phyloP scores from a whole-genome alignment of 2,113 vertebrate genomes.

The Dendrocopos noguchii region DNA sequence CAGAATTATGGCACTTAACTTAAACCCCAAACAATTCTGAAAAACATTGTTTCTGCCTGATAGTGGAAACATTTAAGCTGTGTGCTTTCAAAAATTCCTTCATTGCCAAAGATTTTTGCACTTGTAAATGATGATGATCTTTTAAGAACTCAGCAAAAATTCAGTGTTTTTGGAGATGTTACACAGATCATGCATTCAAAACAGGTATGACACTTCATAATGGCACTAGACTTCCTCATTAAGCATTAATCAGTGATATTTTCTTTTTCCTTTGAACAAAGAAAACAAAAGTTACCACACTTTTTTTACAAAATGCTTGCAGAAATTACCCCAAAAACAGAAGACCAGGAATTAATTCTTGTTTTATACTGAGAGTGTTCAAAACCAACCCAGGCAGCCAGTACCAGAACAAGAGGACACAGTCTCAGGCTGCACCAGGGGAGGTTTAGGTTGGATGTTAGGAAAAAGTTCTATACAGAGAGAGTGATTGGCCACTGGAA shows the following conservation, averaged over 20 bases:
- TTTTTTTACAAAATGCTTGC: background rate
- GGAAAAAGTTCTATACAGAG: too few species aligned
- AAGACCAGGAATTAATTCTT: background rate
- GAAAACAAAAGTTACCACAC: accelerated
- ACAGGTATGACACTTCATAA: background rate
- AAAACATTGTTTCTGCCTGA: background rate
- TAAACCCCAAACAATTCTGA: background rate
- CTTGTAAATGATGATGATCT: accelerated
- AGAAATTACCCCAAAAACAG: background rate
- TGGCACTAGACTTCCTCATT: background rate
- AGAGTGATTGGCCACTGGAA: too few species aligned
- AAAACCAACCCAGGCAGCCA: too few species aligned
- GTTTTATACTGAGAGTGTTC: background rate
- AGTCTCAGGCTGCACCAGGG: too few species aligned
- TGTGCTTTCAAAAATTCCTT: background rate
- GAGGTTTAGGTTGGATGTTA: too few species aligned
- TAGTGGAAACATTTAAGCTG: background rate
- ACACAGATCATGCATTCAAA: background rate
- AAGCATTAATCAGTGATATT: background rate
- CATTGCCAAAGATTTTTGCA: background rate
- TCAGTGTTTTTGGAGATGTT: background rate
- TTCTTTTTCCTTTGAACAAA: background rate
- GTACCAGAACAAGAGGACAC: too few species aligned
- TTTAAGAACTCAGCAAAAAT: background rate
- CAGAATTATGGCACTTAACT: background rate